phyloP scores from a whole-genome alignment of 2,888 invertebrate genomes.

The Hypena proboscidalis region DNA sequence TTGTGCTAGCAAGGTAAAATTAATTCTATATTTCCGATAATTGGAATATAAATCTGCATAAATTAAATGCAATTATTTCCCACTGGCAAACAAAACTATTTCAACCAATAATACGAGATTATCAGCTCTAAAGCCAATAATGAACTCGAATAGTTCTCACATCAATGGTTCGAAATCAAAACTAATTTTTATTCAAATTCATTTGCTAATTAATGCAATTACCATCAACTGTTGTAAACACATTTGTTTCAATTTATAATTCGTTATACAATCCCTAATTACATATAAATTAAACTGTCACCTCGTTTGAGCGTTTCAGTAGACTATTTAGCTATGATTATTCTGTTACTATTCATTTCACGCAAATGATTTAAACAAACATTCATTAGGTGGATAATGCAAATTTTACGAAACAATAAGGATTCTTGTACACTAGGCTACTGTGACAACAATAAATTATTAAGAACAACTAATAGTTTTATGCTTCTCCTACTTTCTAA shows the following conservation, averaged over 20 bases:
- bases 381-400: constrained; percentile 16
- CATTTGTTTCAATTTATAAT: constrained; percentile 26
- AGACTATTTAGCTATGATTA: constrained; percentile 19
- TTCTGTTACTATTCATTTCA: constrained; percentile 20
- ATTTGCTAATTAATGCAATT: constrained; percentile 12
- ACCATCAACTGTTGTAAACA: constrained; percentile 16
- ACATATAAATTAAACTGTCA: constrained; percentile 22
- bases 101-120: too few relatives aligned
- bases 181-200: constrained; percentile 6
- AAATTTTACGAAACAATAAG: constrained; percentile 23
- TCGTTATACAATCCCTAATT: constrained; percentile 18
- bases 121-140: too few relatives aligned
- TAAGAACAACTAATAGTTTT: too few relatives aligned
- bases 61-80: too few relatives aligned
- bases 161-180: not conserved
- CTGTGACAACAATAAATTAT: not conserved
- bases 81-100: too few relatives aligned
- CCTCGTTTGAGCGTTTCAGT: constrained; percentile 15
- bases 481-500: too few relatives aligned
- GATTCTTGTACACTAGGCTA: not conserved
- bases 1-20: too few relatives aligned
- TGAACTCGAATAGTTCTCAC: too few relatives aligned
- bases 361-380: constrained; percentile 14
- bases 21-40: too few relatives aligned
- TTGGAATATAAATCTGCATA: too few relatives aligned